Percentiles rank a stretch among this genome's conserved stretches.
Evolutionary conservation across 2,113 vertebrate species (phyloP).

Genomic region (Mellivora capensis): DNA sequence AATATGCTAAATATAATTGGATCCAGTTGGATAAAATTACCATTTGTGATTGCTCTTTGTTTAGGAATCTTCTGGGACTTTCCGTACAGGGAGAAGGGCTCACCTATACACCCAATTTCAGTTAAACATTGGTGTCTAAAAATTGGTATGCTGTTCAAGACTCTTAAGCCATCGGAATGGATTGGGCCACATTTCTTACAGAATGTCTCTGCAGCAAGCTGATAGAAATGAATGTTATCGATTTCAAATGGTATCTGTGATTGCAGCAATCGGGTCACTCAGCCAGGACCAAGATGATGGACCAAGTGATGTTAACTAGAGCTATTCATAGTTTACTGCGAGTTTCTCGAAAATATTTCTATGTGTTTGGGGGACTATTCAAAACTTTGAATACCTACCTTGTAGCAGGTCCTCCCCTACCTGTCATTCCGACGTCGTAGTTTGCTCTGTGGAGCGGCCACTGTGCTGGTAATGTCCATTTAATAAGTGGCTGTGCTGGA

Average conservation of each 20-base stretch:
- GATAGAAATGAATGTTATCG: background rate
- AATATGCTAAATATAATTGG: slow-evolving; percentile 58
- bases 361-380: background rate
- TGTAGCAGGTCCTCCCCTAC: background rate
- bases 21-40: slow-evolving; percentile 58
- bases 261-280: background rate
- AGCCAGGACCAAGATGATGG: background rate
- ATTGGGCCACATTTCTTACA: background rate
- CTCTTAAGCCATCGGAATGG: background rate
- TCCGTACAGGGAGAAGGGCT: background rate
- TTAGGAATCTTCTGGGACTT: slow-evolving; percentile 35
- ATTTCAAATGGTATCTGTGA: background rate
- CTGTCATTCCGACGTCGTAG: background rate
- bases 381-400: background rate
- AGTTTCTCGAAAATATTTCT: background rate
- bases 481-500: background rate
- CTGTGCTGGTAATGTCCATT: background rate
- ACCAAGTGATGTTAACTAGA: background rate
- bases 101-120: background rate
- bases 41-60: slow-evolving; percentile 66
- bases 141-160: background rate
- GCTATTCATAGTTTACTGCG: background rate
- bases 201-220: background rate
- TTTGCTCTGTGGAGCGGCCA: background rate
- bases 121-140: background rate